A percentile compares a stretch with the other conserved stretches of the same genome.
Conservation (phyloP, 2,797 vertebrate genomes). For the Naso thynnoides region DNA sequence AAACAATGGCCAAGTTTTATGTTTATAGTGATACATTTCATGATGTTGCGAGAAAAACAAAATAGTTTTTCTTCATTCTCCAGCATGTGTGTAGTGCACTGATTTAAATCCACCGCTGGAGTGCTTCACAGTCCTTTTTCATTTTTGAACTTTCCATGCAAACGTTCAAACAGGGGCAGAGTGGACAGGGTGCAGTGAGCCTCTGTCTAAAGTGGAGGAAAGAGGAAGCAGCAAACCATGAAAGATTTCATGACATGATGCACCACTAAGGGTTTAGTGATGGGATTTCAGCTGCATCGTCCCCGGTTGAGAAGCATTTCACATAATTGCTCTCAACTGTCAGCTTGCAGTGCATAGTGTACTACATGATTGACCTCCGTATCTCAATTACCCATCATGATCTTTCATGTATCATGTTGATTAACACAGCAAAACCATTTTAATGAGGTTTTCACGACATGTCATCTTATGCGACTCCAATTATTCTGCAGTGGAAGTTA, state of each 20-base stretch:
- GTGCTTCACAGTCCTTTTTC: not conserved
- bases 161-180: not conserved
- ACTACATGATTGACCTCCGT: not conserved
- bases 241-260: not conserved
- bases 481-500: constrained; percentile 41
- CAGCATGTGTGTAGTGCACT: not conserved
- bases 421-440: constrained; percentile 39
- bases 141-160: not conserved
- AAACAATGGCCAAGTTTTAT: not conserved
- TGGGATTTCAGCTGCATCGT: constrained; percentile 10
- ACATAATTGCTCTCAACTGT: constrained; percentile 29
- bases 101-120: not conserved
- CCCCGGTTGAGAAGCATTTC: constrained; percentile 4
- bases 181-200: not conserved
- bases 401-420: constrained; percentile 13
- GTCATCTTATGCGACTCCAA: constrained; percentile 19
- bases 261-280: not conserved
- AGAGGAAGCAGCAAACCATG: not conserved
- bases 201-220: not conserved
- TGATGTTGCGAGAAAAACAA: not conserved
- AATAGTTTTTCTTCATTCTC: not conserved
- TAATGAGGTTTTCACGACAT: constrained; percentile 46
- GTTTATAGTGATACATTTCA: constrained; percentile 1
- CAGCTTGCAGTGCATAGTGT: not conserved
- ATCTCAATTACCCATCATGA: constrained; percentile 34